These are phyloP conservation scores for Drosophila sturtevanti DNA, from an alignment of 1,140 invertebrate species.

Conservation along the genomic window DNA sequence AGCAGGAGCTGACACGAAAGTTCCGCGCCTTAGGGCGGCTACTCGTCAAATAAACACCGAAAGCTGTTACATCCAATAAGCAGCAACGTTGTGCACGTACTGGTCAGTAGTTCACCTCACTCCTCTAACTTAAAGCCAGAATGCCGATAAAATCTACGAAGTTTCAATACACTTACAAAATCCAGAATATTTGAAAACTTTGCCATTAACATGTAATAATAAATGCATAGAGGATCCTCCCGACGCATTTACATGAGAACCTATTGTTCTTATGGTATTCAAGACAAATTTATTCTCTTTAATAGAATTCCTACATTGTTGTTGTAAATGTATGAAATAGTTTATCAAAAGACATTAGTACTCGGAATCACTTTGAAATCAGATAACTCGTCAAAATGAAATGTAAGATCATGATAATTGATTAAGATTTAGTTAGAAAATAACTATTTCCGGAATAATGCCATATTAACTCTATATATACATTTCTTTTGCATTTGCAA, in stretches of 20 bases:
- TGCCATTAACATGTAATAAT: background rate
- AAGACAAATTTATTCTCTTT: too few species aligned
- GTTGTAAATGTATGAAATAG: too few species aligned
- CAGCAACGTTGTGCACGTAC: constrained; percentile 28
- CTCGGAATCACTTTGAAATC: too few species aligned
- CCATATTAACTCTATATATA: background rate
- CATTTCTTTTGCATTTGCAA: background rate
- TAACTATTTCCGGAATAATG: too few species aligned
- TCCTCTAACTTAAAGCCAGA: background rate
- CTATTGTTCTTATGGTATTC: too few species aligned
- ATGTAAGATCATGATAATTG: too few species aligned
- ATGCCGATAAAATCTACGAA: background rate
- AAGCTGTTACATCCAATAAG: constrained; percentile 27
- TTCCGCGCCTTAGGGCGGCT: constrained; percentile 33
- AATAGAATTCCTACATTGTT: too few species aligned
- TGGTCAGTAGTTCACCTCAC: constrained; percentile 21
- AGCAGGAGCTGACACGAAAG: constrained; percentile 18
- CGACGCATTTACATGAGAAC: too few species aligned
- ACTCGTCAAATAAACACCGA: constrained; percentile 39
- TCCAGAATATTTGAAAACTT: background rate
- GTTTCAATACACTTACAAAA: background rate
- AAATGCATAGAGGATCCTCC: too few species aligned
- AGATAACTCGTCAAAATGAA: too few species aligned
- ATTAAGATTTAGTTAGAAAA: too few species aligned
- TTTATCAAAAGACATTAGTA: too few species aligned